Evolutionary conservation across 2,797 vertebrate genomes (phyloP).

Genomic region (Enteromius viviparus): DNA sequence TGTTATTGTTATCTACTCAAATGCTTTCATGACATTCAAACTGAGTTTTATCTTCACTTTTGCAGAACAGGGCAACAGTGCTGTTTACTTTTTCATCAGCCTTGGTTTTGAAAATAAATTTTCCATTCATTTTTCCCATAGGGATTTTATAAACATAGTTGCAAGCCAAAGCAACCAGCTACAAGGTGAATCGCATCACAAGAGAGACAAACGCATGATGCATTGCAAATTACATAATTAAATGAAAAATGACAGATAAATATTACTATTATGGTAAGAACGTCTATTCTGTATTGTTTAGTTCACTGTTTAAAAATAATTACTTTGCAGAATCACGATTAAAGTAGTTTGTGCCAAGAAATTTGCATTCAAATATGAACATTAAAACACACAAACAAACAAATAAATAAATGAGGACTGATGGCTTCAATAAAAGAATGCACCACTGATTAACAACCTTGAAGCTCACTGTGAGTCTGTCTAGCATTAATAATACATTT

Average conservation of each 20-base stretch:
- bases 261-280: not conserved
- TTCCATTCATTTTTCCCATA: not conserved
- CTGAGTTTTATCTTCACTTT: not conserved
- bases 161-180: not conserved
- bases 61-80: not conserved
- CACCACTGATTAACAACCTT: not conserved
- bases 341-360: not conserved
- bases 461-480: not conserved
- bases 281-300: not conserved
- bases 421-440: not conserved
- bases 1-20: not conserved
- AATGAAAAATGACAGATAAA: not conserved
- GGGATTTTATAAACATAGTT: not conserved
- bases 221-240: not conserved
- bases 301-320: not conserved
- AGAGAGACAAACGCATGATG: not conserved
- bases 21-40: not conserved
- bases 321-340: not conserved
- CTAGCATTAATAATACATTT: not conserved
- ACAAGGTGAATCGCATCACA: not conserved
- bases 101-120: not conserved
- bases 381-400: not conserved
- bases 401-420: not conserved
- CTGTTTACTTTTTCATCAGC: not conserved
- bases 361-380: not conserved